Evolutionary conservation across 1,140 invertebrate genomes (phyloP), one percentile per base, ranked within the genome.

Genomic region (Hyles vespertilio): DNA sequence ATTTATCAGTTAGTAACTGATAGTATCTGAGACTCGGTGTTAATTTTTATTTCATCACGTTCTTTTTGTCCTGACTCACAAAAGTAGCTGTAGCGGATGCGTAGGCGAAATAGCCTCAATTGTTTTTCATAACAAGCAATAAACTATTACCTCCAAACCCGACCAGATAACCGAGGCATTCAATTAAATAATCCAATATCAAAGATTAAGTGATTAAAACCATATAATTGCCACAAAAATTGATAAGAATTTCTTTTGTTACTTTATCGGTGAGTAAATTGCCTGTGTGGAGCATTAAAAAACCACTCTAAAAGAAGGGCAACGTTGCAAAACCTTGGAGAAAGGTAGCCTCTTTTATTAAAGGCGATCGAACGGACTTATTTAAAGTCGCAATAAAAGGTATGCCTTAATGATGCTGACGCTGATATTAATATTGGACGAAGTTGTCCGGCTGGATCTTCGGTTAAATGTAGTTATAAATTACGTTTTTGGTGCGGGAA

Each of bases 371-470:
- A 83, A 67, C 72, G 83, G 77, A 85, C 81, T 86, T 88, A 88
- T 87, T 88, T 88, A 84, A 87, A 84, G 72, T 80, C 60, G 83
- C 84, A 86, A 88, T 87, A 88, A 88, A 87, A 88, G 85, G 85
- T 81, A 88, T 88, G 79, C 81, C 76, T 85, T 88, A 88, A 88
- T 88, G 85, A 88, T 83, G 79, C 70, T 74, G 80, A 80, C 72
- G 80, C 70, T 68, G 69, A 79, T 85, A 85, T 85, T 85, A 86
- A 88, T 86, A 85, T 79, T 76, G 83, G 68, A 63, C 71, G 70
- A 77, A 77, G 73, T 77, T 64, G 83, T 77, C 67, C 54, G 69
- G 72, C 79, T 60, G 69, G 71, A 73, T 76, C 77, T 70, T 75
- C 76, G 66, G 58, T 72, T 78, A 77, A 84, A 85, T 85, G 77